Conservation (phyloP, 2,888 invertebrate species). For the Cephus spinipes region DNA sequence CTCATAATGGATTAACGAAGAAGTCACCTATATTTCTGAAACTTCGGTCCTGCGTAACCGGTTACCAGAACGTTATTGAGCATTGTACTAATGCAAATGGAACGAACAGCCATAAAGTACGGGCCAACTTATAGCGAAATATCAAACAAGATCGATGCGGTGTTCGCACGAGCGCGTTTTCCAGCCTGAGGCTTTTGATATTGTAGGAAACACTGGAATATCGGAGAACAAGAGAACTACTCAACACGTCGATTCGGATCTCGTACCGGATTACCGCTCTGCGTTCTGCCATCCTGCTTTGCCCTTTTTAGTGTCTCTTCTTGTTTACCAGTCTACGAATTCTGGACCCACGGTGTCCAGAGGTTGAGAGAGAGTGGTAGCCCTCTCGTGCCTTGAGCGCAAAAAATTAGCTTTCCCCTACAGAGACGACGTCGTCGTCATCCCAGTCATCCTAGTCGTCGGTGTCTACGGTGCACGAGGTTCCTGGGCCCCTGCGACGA, state of each 20-base stretch:
- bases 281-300: slow-evolving; percentile 21
- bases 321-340: slow-evolving; percentile 20
- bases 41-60: slow-evolving; percentile 21
- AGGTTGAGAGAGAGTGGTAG: neutral
- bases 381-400: neutral
- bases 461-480: neutral
- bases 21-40: slow-evolving; percentile 28
- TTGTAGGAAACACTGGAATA: neutral
- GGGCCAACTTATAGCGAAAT: neutral
- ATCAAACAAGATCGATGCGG: neutral
- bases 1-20: slow-evolving; percentile 34
- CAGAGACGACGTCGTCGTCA: slow-evolving; percentile 6
- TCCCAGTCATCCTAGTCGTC: neutral
- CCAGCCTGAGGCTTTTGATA: neutral
- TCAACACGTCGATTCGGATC: neutral
- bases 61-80: slow-evolving; percentile 5
- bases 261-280: neutral
- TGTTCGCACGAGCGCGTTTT: neutral
- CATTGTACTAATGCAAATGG: neutral
- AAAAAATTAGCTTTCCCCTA: neutral
- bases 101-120: neutral
- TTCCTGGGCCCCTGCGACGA: neutral
- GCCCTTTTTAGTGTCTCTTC: slow-evolving; percentile 48
- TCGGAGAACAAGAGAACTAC: neutral
- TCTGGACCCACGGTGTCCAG: neutral